Evolutionary conservation across 2,888 invertebrate species (phyloP), one percentile per base, ranked within the genome.

Genomic region (Nasonia oneida): DNA sequence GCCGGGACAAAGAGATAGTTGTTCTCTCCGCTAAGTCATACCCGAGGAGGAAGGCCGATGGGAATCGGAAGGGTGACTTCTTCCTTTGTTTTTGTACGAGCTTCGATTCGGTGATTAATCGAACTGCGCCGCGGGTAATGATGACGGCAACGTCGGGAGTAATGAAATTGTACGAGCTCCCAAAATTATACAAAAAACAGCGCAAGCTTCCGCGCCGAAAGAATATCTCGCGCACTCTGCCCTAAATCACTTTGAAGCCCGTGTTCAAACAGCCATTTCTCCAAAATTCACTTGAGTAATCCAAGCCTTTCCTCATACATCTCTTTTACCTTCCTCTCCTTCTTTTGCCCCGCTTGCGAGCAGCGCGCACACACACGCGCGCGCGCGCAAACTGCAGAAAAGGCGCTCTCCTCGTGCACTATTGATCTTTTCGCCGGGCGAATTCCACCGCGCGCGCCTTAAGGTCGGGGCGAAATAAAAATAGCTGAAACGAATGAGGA

Each of bases 401-500:
- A 86, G 81, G 29, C 82, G 74, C 50, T 84, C 81, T 84, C 37
- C 81, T 84, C 37, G 37, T 86, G 86, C 79, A 82, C 84, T 87
- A 87, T 87, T 86, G 87, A 87, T 87, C 79, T 87, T 74, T 64
- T 78, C 47, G 74, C 67, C 75, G 12, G 71, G 29, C 2, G 29
- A 64, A 71, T 42, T 74, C 42, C n/a, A 12, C n/a, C 18, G 47
- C n/a, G 57, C 57, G 57, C 57, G 29, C 78, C 78, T 85, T 81
- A 61, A 84, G 81, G 81, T 80, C 61, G 81, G 53, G 67, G 37
- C 37, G 81, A 87, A 86, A 87, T 79, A 87, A 86, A 86, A 87
- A 84, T 78, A 84, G 67, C 75, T 82, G 78, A 80, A 78, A 82
- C 70, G 82, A 86, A 81, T 50, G 42, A 70, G 70, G 53, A 53